These are phyloP conservation scores for Stenichneumon culpator DNA, from an alignment of 2,888 invertebrate species.

Conservation along the genomic window DNA sequence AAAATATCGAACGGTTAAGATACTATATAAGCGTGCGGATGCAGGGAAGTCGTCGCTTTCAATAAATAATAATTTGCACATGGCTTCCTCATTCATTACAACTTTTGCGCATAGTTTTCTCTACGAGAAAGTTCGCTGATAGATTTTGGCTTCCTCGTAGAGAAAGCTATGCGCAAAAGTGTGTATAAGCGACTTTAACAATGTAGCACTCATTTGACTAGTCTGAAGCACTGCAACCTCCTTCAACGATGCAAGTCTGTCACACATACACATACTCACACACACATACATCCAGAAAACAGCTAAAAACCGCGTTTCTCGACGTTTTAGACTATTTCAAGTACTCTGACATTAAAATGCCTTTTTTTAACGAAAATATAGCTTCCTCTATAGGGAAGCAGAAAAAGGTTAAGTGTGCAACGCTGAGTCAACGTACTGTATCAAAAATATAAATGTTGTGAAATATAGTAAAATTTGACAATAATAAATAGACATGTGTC, in stretches of 20 bases:
- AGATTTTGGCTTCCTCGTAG: too few relatives aligned
- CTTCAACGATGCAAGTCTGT: too few relatives aligned
- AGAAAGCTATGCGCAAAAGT: too few relatives aligned
- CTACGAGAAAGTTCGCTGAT: too few relatives aligned
- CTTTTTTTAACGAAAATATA: neutral
- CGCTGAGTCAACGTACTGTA: neutral
- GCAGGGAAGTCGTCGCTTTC: neutral
- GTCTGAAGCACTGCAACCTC: too few relatives aligned
- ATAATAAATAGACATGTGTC: conserved; percentile 6
- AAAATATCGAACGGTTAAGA: neutral
- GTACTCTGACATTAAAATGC: neutral
- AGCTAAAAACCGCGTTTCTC: too few relatives aligned
- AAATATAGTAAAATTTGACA: conserved; percentile 7
- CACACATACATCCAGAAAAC: too few relatives aligned
- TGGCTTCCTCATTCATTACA: too few relatives aligned
- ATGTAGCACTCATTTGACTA: too few relatives aligned
- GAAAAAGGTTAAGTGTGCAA: neutral
- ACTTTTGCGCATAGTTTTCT: too few relatives aligned
- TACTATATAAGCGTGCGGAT: neutral
- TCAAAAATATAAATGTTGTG: neutral
- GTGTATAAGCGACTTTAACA: too few relatives aligned
- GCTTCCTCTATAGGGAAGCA: neutral
- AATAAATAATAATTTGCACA: neutral
- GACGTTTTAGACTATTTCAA: neutral
- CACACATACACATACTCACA: too few relatives aligned